A percentile compares a stretch with the other conserved stretches of the same genome.
These are phyloP conservation scores for Ciconia boyciana DNA, from an alignment of 2,113 vertebrate genomes.

Conservation along the genomic window DNA sequence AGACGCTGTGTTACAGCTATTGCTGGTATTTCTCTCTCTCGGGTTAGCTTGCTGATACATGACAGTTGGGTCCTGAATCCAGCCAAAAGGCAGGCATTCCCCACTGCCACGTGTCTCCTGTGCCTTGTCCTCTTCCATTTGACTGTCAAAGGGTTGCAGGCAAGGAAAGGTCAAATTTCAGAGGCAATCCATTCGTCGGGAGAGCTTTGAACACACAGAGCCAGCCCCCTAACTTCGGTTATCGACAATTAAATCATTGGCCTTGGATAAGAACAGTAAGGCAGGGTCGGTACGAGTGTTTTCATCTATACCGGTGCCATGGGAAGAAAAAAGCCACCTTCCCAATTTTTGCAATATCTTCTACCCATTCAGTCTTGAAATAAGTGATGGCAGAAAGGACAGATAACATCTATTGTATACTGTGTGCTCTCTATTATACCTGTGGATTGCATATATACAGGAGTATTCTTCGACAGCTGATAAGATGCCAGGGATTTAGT, in stretches of 20 bases:
- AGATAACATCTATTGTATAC: neutral
- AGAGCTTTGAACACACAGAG: neutral
- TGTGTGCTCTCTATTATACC: neutral
- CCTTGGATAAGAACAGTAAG: neutral
- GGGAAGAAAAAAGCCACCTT: neutral
- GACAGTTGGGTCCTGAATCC: neutral
- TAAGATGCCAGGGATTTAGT: neutral
- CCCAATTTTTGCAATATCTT: neutral
- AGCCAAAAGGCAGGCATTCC: neutral
- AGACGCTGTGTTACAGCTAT: neutral
- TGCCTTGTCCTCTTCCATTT: neutral
- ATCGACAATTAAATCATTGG: neutral
- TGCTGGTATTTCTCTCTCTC: neutral
- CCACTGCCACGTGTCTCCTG: neutral
- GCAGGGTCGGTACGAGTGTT: too few species aligned
- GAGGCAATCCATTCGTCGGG: fast-evolving
- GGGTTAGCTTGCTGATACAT: neutral
- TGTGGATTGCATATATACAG: neutral
- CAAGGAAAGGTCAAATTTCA: neutral
- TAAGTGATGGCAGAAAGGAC: neutral
- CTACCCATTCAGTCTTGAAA: neutral
- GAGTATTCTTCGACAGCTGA: neutral
- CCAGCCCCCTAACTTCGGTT: neutral
- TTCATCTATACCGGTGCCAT: fast-evolving
- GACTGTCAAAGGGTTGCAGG: neutral